Base-by-base conservation (phyloP, 2,113 vertebrate genomes). In the Actenoides lindsayi region DNA sequence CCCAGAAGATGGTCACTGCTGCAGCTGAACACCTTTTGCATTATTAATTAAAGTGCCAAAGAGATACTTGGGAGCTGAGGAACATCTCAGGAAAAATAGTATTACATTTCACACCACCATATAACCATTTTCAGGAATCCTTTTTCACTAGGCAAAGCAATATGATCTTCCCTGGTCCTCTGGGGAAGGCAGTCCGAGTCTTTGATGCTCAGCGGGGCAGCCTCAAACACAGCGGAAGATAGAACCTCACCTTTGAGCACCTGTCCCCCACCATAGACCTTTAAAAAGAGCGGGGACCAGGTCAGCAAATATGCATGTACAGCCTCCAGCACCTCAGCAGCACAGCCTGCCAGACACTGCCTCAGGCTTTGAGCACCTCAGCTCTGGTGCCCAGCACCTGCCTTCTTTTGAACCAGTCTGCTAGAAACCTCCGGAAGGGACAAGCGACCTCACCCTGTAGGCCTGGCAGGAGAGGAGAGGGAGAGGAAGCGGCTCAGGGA, bases 21-120 rank as follows among this genome's bases (percentile, higher is more conserved):
- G 41, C 64, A 62, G 53, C 41, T 18, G 6, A 41, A 35, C 9
- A 4, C 9, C 35, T 46, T 44, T 23, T 19, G n/a, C 12, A 39
- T 28, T 19, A 28, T 41, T 4, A 30, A 42, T 16, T 35, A 6
- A 62, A 79, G 11, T 6, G 5, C 8, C 24, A 24, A 24, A 56
- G 24, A 33, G 17, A 3, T 23, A 27, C 5, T 23, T 9, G 25
- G 10, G 30, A 63, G 14, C 1, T 2, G 16, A 3, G 11, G 1
- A 28, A 2, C 14, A 28, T 2, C 56, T 64, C 37, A 59, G 39
- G 10, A 46, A 68, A 57, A 46, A 39, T 5, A 54, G 19, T 28
- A 16, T 23, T 25, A 13, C 13, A n/a, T 8, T 63, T 74, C 33
- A 33, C 27, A 16, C 10, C 15, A 51, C 12, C 59, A 31, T 13